These are phyloP conservation scores for Poecilia gillii DNA, from an alignment of 2,797 vertebrate species.

Conservation along the genomic window DNA sequence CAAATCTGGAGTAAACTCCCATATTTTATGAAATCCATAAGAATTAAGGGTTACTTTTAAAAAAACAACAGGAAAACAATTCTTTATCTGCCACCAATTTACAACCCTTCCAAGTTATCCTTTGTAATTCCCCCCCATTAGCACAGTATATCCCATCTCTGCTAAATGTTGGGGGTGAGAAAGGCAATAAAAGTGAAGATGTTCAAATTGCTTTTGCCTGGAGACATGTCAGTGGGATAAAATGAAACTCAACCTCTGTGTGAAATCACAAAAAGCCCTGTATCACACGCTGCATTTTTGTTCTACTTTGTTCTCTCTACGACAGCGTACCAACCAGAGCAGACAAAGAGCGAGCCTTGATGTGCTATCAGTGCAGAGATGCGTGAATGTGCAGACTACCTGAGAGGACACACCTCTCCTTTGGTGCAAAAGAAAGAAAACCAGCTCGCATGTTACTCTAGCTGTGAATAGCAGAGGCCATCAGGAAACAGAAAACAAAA, in stretches of 20 bases:
- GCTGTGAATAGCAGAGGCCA: slow-evolving; percentile 40
- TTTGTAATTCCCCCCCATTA: slow-evolving; percentile 45
- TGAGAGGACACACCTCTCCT: slow-evolving; percentile 75
- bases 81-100: slow-evolving; percentile 26
- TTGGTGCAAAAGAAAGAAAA: slow-evolving; percentile 65
- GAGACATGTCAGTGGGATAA: slow-evolving; percentile 43
- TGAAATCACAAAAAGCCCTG: slow-evolving; percentile 36
- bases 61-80: not conserved
- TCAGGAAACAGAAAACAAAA: slow-evolving; percentile 45
- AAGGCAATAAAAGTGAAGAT: slow-evolving; percentile 53
- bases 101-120: slow-evolving; percentile 41
- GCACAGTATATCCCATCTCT: slow-evolving; percentile 47
- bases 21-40: slow-evolving; percentile 2
- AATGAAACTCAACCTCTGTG: slow-evolving; percentile 43
- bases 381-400: slow-evolving; percentile 58
- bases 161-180: slow-evolving; percentile 18
- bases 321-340: slow-evolving; percentile 37
- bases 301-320: slow-evolving; percentile 33
- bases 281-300: slow-evolving; percentile 18
- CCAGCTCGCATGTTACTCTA: slow-evolving; percentile 26
- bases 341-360: slow-evolving; percentile 28
- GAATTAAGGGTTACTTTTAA: slow-evolving; percentile 30
- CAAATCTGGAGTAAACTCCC: slow-evolving; percentile 29
- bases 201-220: slow-evolving; percentile 45
- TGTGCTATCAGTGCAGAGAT: slow-evolving; percentile 44